A percentile compares a stretch with the other conserved stretches of the same genome.
These are phyloP conservation scores for Lampris megalopsis DNA, from an alignment of 2,113 vertebrate species.

Conservation along the genomic window DNA sequence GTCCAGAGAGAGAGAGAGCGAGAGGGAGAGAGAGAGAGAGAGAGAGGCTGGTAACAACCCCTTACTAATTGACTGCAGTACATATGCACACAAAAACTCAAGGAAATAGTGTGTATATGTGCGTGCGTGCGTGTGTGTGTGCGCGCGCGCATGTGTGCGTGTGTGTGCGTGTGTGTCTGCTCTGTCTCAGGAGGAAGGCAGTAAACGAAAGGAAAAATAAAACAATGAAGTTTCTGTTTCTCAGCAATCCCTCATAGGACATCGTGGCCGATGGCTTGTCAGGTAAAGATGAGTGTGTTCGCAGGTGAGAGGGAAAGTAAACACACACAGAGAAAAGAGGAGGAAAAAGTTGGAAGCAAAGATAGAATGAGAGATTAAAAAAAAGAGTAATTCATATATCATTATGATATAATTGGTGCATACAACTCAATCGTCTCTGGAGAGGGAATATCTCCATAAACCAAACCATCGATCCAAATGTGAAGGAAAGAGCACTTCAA, in stretches of 20 bases:
- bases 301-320: too few species aligned
- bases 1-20: slow-evolving; percentile 25
- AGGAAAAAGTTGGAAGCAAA: neutral
- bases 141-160: neutral
- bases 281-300: neutral
- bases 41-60: slow-evolving; percentile 18
- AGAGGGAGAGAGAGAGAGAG: neutral
- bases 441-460: too few species aligned
- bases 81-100: neutral
- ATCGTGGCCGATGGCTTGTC: slow-evolving; percentile 6
- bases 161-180: neutral
- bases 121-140: slow-evolving; percentile 2
- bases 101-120: neutral
- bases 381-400: too few species aligned
- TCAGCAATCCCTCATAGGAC: neutral
- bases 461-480: too few species aligned
- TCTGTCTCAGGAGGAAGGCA: neutral
- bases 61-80: neutral
- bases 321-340: neutral
- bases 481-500: too few species aligned
- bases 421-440: too few species aligned
- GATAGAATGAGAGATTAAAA: neutral
- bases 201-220: neutral
- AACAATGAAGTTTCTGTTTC: neutral
- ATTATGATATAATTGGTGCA: too few species aligned